Evolutionary conservation across 2,797 vertebrate genomes (phyloP).

Genomic region (Corythornis leucogaster): DNA sequence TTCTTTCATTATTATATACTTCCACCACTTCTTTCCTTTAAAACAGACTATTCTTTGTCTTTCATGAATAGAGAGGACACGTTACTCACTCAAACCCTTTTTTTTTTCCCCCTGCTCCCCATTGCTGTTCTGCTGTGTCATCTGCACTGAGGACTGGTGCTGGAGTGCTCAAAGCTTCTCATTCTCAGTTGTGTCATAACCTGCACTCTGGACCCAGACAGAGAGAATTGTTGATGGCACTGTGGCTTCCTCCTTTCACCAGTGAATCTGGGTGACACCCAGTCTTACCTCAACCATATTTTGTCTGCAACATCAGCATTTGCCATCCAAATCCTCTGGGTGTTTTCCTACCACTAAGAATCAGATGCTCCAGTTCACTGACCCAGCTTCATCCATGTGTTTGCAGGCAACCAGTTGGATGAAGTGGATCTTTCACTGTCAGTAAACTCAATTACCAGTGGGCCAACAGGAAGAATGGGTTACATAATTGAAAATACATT

Average conservation of each 20-base stretch:
- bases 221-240: background rate
- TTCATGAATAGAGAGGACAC: background rate
- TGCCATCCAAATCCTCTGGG: background rate
- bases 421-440: background rate
- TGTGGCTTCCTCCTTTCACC: background rate
- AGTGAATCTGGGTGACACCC: background rate
- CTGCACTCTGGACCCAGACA: background rate
- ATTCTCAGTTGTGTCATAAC: background rate
- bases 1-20: background rate
- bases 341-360: background rate
- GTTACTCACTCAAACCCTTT: background rate
- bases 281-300: background rate
- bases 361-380: background rate
- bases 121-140: background rate
- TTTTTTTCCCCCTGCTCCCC: background rate
- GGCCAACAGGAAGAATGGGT: background rate
- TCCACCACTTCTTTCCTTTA: background rate
- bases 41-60: background rate
- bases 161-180: background rate
- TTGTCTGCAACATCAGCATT: background rate
- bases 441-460: background rate
- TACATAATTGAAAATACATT: conserved; percentile 25
- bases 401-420: background rate
- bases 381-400: background rate
- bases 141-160: background rate